Conservation (phyloP, 2,113 vertebrate genomes). For the Myrmecophaga tridactyla region DNA sequence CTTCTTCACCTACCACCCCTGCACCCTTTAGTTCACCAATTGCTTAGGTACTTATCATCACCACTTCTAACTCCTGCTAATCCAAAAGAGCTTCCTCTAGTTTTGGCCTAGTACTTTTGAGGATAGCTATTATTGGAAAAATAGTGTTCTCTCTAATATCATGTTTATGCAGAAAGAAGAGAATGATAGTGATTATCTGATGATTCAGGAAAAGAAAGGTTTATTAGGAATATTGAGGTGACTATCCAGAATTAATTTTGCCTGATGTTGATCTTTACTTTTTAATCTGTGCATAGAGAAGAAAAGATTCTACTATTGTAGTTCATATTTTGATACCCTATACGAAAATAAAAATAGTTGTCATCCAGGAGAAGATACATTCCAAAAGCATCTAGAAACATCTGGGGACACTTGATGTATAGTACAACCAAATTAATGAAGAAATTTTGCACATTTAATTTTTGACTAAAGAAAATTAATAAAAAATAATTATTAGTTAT, state of each 20-base stretch:
- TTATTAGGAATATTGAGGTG: neutral
- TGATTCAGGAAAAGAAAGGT: neutral
- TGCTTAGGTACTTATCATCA: neutral
- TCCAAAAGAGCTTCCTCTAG: neutral
- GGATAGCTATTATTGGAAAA: neutral
- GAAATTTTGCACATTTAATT: neutral
- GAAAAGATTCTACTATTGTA: neutral
- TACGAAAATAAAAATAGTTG: neutral
- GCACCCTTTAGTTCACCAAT: neutral
- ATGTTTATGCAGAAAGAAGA: neutral
- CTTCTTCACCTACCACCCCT: neutral
- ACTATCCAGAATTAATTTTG: neutral
- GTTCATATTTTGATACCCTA: neutral
- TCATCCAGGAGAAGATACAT: neutral
- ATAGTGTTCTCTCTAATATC: neutral
- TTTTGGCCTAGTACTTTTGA: neutral
- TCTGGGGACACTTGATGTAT: neutral
- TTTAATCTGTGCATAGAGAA: neutral
- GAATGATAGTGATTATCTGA: neutral
- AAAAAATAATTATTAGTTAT: neutral
- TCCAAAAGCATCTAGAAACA: neutral
- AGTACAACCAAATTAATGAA: neutral
- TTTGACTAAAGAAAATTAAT: constrained; percentile 8
- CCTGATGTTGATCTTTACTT: neutral
- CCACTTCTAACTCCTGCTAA: neutral